These are phyloP conservation scores for Mesocentrotus franciscanus DNA, from an alignment of 53 echinoderm and acorn worm genomes.

Conservation along the genomic window DNA sequence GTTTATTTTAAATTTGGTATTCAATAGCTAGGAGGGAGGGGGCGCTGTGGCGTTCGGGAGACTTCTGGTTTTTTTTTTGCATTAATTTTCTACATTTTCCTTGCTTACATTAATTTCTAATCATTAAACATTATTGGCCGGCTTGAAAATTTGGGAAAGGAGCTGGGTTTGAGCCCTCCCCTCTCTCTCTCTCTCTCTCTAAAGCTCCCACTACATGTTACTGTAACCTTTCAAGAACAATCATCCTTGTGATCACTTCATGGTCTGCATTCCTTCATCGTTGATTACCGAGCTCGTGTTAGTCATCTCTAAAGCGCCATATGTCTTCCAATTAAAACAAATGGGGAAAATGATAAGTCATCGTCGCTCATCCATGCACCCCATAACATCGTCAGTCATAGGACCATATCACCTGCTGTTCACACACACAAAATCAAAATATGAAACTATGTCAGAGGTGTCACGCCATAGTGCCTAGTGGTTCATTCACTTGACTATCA, in stretches of 20 bases:
- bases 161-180: background rate
- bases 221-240: constrained; percentile 1
- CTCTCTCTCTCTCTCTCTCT: too few species aligned
- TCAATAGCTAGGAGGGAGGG: too few species aligned
- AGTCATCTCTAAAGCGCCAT: constrained; percentile 8
- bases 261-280: constrained; percentile 27
- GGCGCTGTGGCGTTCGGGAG: too few species aligned
- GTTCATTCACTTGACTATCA: too few species aligned
- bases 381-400: constrained; percentile 37
- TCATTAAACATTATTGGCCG: too few species aligned
- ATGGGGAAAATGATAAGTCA: constrained; percentile 15
- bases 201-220: background rate
- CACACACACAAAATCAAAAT: background rate
- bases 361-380: background rate
- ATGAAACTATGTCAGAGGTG: background rate
- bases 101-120: too few species aligned
- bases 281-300: constrained; percentile 15
- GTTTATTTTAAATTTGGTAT: too few species aligned
- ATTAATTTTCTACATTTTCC: too few species aligned
- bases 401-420: background rate
- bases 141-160: too few species aligned
- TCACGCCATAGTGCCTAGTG: too few species aligned
- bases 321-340: constrained; percentile 27
- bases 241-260: constrained; percentile 14
- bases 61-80: too few species aligned